Conservation (phyloP, 2,888 invertebrate species). For the Seira ritae region DNA sequence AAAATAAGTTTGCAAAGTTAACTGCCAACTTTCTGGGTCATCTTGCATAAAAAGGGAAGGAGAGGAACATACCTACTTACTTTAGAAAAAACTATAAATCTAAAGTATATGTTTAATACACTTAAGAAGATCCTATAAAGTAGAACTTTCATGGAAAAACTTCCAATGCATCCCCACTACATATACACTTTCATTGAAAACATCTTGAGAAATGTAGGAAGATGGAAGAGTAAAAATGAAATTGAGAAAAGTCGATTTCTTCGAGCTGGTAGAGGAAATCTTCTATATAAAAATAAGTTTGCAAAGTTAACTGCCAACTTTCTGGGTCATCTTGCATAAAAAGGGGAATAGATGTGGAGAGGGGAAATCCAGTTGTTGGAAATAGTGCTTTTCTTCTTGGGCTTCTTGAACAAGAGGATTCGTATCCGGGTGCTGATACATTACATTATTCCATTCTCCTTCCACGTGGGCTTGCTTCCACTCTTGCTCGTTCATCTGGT, state of each 20-base stretch:
- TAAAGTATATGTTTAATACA: no score
- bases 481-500: slow-evolving; percentile 5
- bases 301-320: slow-evolving; percentile 50
- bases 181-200: no score
- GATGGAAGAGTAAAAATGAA: no score
- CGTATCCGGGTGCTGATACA: no score
- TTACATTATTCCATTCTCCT: not conserved
- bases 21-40: slow-evolving; percentile 55
- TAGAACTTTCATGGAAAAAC: no score
- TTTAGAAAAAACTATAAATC: no score
- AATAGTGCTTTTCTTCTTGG: not conserved
- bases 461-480: not conserved
- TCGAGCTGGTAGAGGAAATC: no score
- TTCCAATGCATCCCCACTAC: no score
- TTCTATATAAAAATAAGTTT: slow-evolving; percentile 27
- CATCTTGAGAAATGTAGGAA: no score
- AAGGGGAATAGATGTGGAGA: not conserved
- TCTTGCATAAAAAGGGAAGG: slow-evolving; percentile 9
- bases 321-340: slow-evolving; percentile 43
- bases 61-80: not conserved
- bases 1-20: slow-evolving; percentile 44
- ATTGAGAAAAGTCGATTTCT: no score
- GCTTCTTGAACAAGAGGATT: not conserved
- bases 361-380: not conserved
- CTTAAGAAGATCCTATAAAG: no score